These are phyloP conservation scores for Hypomecis punctinalis DNA, from an alignment of 2,888 invertebrate genomes.

Conservation along the genomic window DNA sequence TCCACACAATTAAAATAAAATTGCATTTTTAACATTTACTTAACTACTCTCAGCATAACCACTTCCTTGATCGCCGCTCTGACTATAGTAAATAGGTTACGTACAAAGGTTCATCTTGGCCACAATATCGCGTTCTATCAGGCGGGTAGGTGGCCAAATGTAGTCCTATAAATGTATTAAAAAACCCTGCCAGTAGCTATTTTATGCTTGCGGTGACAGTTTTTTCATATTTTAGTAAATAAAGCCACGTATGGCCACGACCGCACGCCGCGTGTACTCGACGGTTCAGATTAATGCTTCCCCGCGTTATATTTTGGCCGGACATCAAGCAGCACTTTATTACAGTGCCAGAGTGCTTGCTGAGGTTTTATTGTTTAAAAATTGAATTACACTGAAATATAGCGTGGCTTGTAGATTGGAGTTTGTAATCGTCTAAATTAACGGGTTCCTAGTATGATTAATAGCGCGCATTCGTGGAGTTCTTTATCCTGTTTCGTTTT, in stretches of 20 bases:
- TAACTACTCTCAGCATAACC: no score
- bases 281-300: constrained; percentile 39
- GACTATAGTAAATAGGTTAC: no score
- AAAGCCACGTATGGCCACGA: constrained; percentile 34
- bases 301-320: constrained; percentile 40
- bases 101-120: no score
- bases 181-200: neutral
- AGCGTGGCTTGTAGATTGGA: constrained; percentile 8
- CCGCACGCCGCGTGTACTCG: constrained; percentile 37
- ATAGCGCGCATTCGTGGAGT: no score
- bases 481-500: no score
- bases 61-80: no score
- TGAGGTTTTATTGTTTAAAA: constrained; percentile 25
- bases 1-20: no score
- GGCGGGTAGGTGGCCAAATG: no score
- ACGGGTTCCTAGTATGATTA: neutral
- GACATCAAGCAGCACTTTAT: constrained; percentile 41
- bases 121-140: no score
- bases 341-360: constrained; percentile 30
- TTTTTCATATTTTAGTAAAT: constrained; percentile 31
- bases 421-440: constrained; percentile 1
- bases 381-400: constrained; percentile 21
- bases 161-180: no score
- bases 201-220: constrained; percentile 5
- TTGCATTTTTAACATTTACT: no score